phyloP scores from a whole-genome alignment of 1,140 invertebrate species.

The Orussus abietinus region DNA sequence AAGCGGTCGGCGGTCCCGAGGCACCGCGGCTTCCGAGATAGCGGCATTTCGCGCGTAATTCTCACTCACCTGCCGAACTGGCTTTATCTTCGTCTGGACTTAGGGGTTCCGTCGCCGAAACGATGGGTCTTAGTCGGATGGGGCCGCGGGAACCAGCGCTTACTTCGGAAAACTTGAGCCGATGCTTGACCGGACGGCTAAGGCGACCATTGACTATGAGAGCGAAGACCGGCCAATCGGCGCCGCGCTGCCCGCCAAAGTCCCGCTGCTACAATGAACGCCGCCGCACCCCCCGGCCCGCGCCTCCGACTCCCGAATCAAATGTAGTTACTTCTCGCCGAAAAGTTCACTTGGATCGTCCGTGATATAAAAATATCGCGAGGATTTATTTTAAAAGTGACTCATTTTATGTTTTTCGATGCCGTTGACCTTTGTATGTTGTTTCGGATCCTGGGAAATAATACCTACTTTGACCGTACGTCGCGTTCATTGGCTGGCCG shows the following conservation, averaged over 20 bases:
- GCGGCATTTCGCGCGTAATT: background rate
- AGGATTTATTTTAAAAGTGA: too few species aligned
- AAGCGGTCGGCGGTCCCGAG: conserved; percentile 12
- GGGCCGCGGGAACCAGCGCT: conserved; percentile 30
- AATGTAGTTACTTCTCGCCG: background rate
- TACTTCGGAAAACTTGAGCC: conserved; percentile 35
- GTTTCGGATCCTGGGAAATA: background rate
- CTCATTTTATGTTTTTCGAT: too few species aligned
- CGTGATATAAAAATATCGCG: too few species aligned
- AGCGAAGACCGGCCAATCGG: conserved; percentile 32
- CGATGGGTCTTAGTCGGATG: conserved; percentile 24
- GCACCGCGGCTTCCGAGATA: background rate
- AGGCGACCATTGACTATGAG: conserved; percentile 32
- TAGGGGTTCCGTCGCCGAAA: too few species aligned
- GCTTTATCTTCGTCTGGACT: conserved; percentile 15
- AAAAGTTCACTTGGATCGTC: too few species aligned
- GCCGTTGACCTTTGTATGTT: too few species aligned
- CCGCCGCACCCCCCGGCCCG: conserved; percentile 1
- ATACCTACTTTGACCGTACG: background rate
- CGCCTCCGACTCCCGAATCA: background rate
- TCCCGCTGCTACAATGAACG: conserved; percentile 9
- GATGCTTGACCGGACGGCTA: conserved; percentile 34
- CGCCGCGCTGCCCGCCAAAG: conserved; percentile 10
- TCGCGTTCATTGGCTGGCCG: background rate
- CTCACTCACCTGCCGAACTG: conserved; percentile 22